A percentile compares a stretch with the other conserved stretches of the same genome.
These are phyloP conservation scores for Hemicrepidius hirtus DNA, from an alignment of 2,888 invertebrate genomes.

Conservation along the genomic window DNA sequence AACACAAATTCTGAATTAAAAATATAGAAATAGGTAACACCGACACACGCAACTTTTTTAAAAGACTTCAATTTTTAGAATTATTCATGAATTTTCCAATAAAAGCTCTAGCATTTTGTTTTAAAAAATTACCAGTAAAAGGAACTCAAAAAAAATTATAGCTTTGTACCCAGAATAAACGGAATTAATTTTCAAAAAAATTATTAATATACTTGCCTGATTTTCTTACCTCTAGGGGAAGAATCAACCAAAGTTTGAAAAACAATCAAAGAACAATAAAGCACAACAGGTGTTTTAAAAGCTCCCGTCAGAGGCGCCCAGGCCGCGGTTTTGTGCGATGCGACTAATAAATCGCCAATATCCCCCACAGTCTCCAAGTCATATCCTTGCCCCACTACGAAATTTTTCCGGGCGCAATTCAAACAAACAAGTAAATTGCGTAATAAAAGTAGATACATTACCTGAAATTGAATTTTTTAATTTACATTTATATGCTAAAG, in stretches of 20 bases:
- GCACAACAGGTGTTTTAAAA: conserved; percentile 34
- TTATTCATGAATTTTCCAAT: too few species aligned
- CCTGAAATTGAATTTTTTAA: not conserved
- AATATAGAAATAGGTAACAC: too few species aligned
- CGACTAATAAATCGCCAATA: conserved; percentile 42
- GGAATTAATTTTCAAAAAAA: not conserved
- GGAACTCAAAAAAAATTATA: too few species aligned
- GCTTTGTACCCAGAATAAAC: too few species aligned
- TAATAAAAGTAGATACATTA: conserved; percentile 2
- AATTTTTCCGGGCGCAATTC: conserved; percentile 22
- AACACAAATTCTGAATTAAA: too few species aligned
- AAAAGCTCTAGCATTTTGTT: too few species aligned
- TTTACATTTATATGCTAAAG: too few species aligned
- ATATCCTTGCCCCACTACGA: conserved; percentile 39
- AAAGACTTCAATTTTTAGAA: not conserved
- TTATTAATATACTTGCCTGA: too few species aligned
- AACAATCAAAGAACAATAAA: conserved; percentile 23
- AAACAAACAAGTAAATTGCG: conserved; percentile 1
- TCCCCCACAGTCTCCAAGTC: conserved; percentile 25
- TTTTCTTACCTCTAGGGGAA: not conserved
- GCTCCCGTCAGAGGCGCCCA: conserved; percentile 23
- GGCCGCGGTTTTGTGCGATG: conserved; percentile 6
- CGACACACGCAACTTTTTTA: too few species aligned
- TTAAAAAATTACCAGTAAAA: too few species aligned
- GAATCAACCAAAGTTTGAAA: conserved; percentile 8